These are phyloP conservation scores for Garra rufa DNA, from an alignment of 2,113 vertebrate species.

Conservation along the genomic window DNA sequence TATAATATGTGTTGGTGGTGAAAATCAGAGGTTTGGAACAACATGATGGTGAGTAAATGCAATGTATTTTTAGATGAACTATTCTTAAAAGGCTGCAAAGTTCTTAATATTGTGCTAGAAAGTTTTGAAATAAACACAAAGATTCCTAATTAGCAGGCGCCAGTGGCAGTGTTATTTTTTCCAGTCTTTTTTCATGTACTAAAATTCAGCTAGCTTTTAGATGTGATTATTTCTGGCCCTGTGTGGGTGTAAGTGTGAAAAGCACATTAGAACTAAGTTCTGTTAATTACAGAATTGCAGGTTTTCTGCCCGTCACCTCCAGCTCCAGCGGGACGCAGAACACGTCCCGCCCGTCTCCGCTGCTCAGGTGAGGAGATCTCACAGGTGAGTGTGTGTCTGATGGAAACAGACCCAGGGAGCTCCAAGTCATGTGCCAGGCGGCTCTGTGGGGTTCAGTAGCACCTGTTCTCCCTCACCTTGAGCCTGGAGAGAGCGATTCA, in stretches of 20 bases:
- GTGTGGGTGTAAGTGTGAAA: conserved; percentile 15
- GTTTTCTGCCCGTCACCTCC: background rate
- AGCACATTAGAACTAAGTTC: background rate
- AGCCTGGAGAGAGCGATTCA: background rate
- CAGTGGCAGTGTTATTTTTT: background rate
- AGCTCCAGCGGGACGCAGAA: background rate
- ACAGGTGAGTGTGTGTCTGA: conserved; percentile 8
- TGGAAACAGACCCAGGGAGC: conserved; percentile 12
- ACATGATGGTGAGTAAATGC: background rate
- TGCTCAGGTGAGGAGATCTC: conserved; percentile 22
- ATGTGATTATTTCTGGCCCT: background rate
- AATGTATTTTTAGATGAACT: background rate
- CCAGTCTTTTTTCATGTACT: background rate
- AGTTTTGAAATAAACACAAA: background rate
- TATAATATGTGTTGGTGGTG: background rate
- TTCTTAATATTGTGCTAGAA: background rate
- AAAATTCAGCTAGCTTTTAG: background rate
- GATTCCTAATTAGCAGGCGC: background rate
- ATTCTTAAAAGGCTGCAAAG: background rate
- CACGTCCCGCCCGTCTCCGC: background rate
- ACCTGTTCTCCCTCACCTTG: conserved; percentile 23
- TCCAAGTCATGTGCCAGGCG: background rate
- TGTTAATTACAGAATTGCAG: background rate
- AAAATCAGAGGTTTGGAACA: background rate
- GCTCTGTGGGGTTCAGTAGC: conserved; percentile 13